Evolutionary conservation across 2,113 vertebrate genomes (phyloP), one percentile per base, ranked within the genome.

Genomic region (Theristicus caerulescens): DNA sequence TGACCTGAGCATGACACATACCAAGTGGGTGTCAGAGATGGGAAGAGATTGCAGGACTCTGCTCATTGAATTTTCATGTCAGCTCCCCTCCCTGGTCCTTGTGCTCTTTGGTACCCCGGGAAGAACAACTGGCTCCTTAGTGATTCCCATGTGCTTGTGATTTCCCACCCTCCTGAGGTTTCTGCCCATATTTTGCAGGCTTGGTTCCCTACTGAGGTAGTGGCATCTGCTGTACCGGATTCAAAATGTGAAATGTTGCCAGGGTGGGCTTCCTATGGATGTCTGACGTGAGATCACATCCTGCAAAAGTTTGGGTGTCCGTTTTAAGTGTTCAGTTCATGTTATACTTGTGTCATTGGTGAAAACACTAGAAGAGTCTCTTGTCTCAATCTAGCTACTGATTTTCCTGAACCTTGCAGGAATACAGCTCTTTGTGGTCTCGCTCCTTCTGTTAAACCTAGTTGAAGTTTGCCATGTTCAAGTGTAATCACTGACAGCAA

Each of bases 401-500:
- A 34, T 80, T 80, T 51, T 66, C 17, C 40, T 27, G 27, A 86
- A 34, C 40, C 27, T 80, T 77, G n/a, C 27, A 69, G 62, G 44
- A 52, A 10, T 12, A 26, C 9, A 76, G 27, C 22, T 61, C 49
- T 54, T 32, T 36, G 49, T 46, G n/a, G 6, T 49, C 31, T 77
- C 17, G 9, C 11, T 65, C 20, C 16, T 82, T 18, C 36, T n/a
- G 11, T 51, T 58, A 62, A 73, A 66, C 11, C 42, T 46, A 2
- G 0, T 1, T 81, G 36, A 87, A 59, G 42, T 2, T 79, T 38
- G 11, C 42, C 42, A 18, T 0, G 0, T 51, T 77, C 47, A 55
- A 7, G 29, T 6, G 7, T 62, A 40, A 40, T 55, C 34, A 52
- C 38, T 91, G 72, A 36, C 44, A 81, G 67, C 11, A 69, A 10